These are phyloP conservation scores for Alligator mississippiensis DNA, from an alignment of 2,113 vertebrate genomes.

Conservation along the genomic window DNA sequence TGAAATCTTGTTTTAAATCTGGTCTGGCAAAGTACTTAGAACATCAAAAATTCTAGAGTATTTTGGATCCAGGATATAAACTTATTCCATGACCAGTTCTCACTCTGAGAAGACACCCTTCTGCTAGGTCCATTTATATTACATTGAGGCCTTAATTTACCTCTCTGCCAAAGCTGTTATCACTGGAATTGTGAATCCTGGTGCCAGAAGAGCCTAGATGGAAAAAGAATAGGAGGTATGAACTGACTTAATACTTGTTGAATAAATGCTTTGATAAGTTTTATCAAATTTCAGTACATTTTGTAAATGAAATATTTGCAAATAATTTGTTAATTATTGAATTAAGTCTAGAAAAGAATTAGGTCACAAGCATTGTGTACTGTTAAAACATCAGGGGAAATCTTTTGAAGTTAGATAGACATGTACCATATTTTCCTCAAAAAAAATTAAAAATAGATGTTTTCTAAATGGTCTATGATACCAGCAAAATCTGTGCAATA, in stretches of 20 bases:
- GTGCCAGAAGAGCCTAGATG: neutral
- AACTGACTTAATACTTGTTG: neutral
- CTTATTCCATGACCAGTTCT: neutral
- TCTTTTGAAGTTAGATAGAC: neutral
- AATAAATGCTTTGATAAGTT: neutral
- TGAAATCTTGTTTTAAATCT: neutral
- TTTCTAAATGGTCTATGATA: neutral
- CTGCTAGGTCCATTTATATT: neutral
- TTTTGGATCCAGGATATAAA: neutral
- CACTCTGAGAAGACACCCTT: neutral
- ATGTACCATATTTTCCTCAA: neutral
- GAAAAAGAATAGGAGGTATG: neutral
- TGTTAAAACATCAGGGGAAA: neutral
- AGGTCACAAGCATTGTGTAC: rapidly evolving
- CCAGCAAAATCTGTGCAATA: neutral
- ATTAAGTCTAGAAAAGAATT: neutral
- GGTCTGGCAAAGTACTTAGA: neutral
- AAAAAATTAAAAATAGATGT: rapidly evolving
- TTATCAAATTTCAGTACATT: neutral
- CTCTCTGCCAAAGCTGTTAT: neutral
- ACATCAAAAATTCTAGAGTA: neutral
- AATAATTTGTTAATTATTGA: neutral
- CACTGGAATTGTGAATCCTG: neutral
- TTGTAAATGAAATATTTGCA: neutral
- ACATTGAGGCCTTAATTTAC: neutral